These are phyloP conservation scores for Graptemys geographica DNA, from an alignment of 2,797 vertebrate species.

Conservation along the genomic window DNA sequence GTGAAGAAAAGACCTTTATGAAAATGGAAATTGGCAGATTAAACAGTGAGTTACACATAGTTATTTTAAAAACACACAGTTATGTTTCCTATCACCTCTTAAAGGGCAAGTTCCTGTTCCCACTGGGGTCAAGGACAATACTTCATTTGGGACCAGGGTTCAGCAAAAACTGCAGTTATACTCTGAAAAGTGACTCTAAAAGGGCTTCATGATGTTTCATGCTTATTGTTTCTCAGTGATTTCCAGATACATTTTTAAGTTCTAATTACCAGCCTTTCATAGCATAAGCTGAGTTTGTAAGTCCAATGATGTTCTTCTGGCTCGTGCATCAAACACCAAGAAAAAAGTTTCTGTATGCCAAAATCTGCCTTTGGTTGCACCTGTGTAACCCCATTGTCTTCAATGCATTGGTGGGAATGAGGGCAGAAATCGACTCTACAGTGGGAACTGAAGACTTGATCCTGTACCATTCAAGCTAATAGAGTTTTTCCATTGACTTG, in stretches of 20 bases:
- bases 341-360: neutral
- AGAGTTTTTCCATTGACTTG: rapidly evolving
- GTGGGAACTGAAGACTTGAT: neutral
- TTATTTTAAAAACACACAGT: conserved; percentile 62
- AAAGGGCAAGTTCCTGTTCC: conserved; percentile 15
- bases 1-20: conserved; percentile 76
- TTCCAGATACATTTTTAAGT: neutral
- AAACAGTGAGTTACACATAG: conserved; percentile 59
- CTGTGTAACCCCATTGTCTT: neutral
- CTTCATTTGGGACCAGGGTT: neutral
- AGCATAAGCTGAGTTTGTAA: too few relatives aligned
- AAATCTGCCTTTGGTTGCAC: neutral
- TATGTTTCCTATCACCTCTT: conserved; percentile 27
- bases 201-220: rapidly evolving
- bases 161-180: neutral
- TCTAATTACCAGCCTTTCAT: neutral
- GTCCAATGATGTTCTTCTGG: rapidly evolving
- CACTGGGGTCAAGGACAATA: neutral
- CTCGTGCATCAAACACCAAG: neutral
- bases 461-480: rapidly evolving
- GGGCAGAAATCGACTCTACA: neutral
- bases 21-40: conserved; percentile 69
- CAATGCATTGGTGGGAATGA: rapidly evolving
- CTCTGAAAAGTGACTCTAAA: neutral
- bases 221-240: neutral